Base-by-base conservation (phyloP, 2,888 invertebrate genomes). In the Busseola fusca region DNA sequence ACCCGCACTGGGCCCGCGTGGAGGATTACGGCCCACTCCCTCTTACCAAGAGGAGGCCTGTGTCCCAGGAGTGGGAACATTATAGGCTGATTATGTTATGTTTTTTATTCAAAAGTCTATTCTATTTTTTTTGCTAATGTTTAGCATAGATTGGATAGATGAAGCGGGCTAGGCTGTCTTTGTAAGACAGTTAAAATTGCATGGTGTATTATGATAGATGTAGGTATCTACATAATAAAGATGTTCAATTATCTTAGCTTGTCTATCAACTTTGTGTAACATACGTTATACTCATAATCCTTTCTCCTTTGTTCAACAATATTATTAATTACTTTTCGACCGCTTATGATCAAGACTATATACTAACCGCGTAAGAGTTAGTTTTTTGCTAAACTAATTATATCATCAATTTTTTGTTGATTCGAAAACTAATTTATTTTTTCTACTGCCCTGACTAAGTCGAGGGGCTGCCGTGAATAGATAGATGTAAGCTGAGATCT, bases 361-460 rank as follows among this genome's bases (percentile, higher is more conserved):
- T 80, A 77, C 77, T 81, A 81, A 86, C 80, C 86, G 86, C 80
- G 81, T 85, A 83, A 82, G 76, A 84, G 82, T 84, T 84, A 80
- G 74, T 87, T 90, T 88, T 73, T 91, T 88, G 86, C 89, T 93
- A 94, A 94, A 86, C 89, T 93, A 94, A 94, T 94, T 93, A 94
- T 90, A 91, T 89, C 89, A 91, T 94, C 91, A 91, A 82, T 86
- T 94, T 93, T 94, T 94, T 93, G 90, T 84, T 81, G 79, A 74
- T 78, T 75, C 83, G 34, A 85, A 92, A 93, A 92, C 89, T 93
- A 92, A 94, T 94, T 93, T 92, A 91, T 92, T 94, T 94, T 94
- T 94, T 94, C 88, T 83, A 68, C 60, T 50, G 59, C 56, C 69
- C 83, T 78, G 83, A 79, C 76, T 82, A 67, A 68, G 76, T 74